Base-by-base conservation (phyloP, 2,113 vertebrate species). In the Sterrhoptilus dennistouni region DNA sequence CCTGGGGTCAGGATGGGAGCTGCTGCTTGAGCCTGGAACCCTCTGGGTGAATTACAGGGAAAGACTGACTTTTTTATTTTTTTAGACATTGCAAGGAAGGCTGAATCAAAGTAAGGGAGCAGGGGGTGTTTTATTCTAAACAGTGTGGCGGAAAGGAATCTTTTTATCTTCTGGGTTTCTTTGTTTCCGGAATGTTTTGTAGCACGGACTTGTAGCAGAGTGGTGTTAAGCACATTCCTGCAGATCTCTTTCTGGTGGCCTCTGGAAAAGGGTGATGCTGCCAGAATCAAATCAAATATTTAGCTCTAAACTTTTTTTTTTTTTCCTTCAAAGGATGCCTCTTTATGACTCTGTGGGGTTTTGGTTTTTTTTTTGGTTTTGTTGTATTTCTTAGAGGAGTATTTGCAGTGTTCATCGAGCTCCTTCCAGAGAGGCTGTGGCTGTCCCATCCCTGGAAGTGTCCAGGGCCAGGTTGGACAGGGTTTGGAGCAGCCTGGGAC, bases 1-100 rank as follows among this genome's bases (percentile, higher is more conserved):
- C 66, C 75, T 2, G 16, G 59, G 14, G 2, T n/a, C 68, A 5
- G 3, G 0, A 0, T 8, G 23, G 14, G 18, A 54, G 45, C n/a
- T 16, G 28, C 80, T 15, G 71, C 4, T 9, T 17, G 53, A 59
- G 35, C 40, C 35, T 14, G 76, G 36, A 44, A 10, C 38, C 52
- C 50, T 0, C 44, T 0, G 28, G 13, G 12, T 9, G 63, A 24
- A 11, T 45, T 44, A 1, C 45, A 38, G 66, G 31, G 16, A 59
- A 61, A 31, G 7, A 31, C 6, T 1, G 4, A 2, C 6, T 31
- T 44, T 6, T 28, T 4, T 22, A 42, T 29, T 25, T 35, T 57
- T 40, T 36, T 4, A 18, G 44, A 21, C 64, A 1, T 29, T 12
- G 14, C 13, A 1, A 35, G 54, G 83, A 40, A 60, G 57, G 61